These are phyloP conservation scores for Acanthoscelides obtectus DNA, from an alignment of 2,888 invertebrate genomes.

Conservation along the genomic window DNA sequence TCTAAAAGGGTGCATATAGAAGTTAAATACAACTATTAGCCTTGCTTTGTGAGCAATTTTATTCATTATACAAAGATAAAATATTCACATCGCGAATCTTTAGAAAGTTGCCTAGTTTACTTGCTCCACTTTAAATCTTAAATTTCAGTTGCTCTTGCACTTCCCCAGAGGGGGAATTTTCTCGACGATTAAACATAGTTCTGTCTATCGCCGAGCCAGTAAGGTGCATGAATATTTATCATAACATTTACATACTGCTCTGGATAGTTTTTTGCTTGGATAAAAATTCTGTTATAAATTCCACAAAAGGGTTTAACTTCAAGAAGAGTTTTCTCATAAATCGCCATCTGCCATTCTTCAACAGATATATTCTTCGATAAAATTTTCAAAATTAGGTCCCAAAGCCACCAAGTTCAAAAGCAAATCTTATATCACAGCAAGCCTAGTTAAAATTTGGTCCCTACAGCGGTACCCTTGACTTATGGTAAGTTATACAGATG, in stretches of 20 bases:
- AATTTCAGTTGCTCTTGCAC: neutral
- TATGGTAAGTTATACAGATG: too few species aligned
- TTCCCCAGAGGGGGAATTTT: neutral
- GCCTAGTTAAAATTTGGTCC: too few species aligned
- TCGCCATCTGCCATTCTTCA: too few species aligned
- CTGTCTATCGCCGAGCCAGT: neutral
- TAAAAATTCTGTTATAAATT: neutral
- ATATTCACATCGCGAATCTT: neutral
- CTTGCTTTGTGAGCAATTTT: neutral
- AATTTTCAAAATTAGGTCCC: too few species aligned
- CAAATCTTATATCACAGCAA: too few species aligned
- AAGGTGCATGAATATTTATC: neutral
- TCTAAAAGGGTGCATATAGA: neutral
- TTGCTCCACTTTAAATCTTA: neutral
- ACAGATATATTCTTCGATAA: too few species aligned
- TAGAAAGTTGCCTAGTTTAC: neutral
- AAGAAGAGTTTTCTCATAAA: too few species aligned
- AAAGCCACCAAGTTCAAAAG: too few species aligned
- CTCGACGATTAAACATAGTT: neutral
- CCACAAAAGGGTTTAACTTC: neutral
- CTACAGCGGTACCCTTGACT: too few species aligned
- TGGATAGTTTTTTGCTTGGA: neutral
- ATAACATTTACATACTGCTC: neutral
- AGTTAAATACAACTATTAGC: too few species aligned
- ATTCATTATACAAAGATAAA: neutral